Conservation (phyloP, 2,888 invertebrate genomes). For the Polydrusus tereticollis region DNA sequence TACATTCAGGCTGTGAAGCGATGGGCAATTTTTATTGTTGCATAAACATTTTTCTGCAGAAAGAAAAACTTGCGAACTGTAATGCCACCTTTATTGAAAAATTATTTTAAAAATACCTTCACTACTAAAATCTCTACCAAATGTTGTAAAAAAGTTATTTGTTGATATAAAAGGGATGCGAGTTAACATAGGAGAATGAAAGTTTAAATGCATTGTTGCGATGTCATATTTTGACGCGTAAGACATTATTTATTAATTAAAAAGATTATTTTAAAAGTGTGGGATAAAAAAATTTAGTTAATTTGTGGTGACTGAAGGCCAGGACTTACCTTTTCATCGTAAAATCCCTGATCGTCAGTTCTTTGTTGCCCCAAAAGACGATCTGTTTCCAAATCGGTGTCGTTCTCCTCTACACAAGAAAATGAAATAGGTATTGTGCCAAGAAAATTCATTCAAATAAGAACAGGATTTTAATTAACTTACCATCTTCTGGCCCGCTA, state of each 20-base stretch:
- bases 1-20: no score
- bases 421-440: no score
- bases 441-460: neutral
- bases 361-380: slow-evolving; percentile 93
- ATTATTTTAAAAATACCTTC: slow-evolving; percentile 1
- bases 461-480: no score
- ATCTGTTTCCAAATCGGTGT: slow-evolving; percentile 98
- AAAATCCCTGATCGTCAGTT: slow-evolving; percentile 93
- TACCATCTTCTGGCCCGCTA: slow-evolving; percentile 74
- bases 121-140: neutral
- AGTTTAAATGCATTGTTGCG: neutral
- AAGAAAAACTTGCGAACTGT: no score
- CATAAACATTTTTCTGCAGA: no score
- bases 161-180: neutral
- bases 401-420: slow-evolving; percentile 81
- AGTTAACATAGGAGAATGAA: neutral
- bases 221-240: no score
- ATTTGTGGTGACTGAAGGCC: neutral
- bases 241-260: neutral
- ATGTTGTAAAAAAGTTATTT: neutral
- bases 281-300: neutral
- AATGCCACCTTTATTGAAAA: no score
- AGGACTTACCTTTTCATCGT: slow-evolving; percentile 82
- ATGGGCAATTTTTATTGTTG: no score
- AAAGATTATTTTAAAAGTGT: no score